Evolutionary conservation across 2,888 invertebrate genomes (phyloP).

Genomic region (Melikaiella ostensackeni): DNA sequence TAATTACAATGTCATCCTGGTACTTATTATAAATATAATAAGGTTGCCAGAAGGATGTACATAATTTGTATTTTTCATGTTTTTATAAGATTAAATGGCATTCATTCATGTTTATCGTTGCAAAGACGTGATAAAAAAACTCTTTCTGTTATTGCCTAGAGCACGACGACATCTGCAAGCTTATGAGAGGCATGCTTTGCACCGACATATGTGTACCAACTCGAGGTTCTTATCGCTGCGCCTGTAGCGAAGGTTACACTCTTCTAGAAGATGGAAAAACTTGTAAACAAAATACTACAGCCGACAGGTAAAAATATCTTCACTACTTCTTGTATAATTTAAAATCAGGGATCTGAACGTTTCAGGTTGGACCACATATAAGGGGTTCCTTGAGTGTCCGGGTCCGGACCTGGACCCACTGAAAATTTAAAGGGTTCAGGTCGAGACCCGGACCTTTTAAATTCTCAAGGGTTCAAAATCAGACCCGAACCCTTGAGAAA

Average conservation of each 20-base stretch:
- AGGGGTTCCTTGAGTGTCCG: no score
- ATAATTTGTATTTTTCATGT: no score
- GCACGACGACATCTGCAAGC: conserved; percentile 76
- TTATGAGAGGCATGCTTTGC: conserved; percentile 82
- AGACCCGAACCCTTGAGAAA: no score
- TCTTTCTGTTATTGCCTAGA: conserved; percentile 27
- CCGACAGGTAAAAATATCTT: conserved; percentile 65
- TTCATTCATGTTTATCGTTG: neutral
- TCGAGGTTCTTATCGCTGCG: conserved; percentile 85
- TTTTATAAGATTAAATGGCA: no score
- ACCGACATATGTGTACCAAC: conserved; percentile 88
- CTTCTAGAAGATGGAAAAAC: conserved; percentile 85
- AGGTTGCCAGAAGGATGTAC: no score
- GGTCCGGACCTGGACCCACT: no score
- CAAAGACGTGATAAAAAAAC: neutral
- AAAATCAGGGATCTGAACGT: neutral
- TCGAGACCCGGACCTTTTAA: no score
- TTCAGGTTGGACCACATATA: no score
- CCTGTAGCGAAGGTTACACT: conserved; percentile 84
- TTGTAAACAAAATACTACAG: conserved; percentile 79
- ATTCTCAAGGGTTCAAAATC: no score
- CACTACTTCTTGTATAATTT: neutral
- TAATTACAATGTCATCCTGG: no score
- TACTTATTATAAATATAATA: no score
- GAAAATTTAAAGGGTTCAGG: no score